A percentile compares a stretch with the other conserved stretches of the same genome.
phyloP scores from a whole-genome alignment of 2,888 invertebrate species.

The Bombylius major region DNA sequence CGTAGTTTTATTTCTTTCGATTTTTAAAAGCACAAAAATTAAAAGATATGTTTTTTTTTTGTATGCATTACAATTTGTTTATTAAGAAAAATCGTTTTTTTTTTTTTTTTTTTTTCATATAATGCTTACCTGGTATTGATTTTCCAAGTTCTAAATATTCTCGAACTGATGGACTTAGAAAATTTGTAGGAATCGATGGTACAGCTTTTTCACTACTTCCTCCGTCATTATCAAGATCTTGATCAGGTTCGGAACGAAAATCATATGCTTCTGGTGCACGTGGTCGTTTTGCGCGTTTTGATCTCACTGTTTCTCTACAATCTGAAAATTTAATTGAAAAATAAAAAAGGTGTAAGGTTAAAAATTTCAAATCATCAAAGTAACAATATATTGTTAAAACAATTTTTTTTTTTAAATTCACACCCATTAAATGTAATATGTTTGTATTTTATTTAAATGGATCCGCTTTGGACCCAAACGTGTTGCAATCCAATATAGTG shows the following conservation, averaged over 20 bases:
- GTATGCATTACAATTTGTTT: no score
- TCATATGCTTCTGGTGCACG: constrained; percentile 41
- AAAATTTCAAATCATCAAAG: not conserved
- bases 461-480: no score
- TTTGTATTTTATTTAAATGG: no score
- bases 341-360: not conserved
- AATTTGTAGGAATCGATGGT: constrained; percentile 54
- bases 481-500: no score
- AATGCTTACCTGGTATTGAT: constrained; percentile 67
- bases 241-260: constrained; percentile 37
- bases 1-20: no score
- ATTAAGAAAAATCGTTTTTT: not conserved
- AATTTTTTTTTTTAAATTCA: no score
- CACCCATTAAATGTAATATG: no score
- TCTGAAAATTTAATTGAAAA: constrained; percentile 34
- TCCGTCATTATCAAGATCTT: constrained; percentile 34
- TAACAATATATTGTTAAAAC: not conserved
- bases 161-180: constrained; percentile 71
- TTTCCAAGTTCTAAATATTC: constrained; percentile 78
- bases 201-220: constrained; percentile 33
- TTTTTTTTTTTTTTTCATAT: not conserved
- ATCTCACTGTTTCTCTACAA: constrained; percentile 45
- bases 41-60: no score
- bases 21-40: no score
- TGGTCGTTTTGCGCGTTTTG: constrained; percentile 47